Evolutionary conservation across 2,888 invertebrate genomes (phyloP), one percentile per base, ranked within the genome.

Genomic region (Drosophila gaucha): DNA sequence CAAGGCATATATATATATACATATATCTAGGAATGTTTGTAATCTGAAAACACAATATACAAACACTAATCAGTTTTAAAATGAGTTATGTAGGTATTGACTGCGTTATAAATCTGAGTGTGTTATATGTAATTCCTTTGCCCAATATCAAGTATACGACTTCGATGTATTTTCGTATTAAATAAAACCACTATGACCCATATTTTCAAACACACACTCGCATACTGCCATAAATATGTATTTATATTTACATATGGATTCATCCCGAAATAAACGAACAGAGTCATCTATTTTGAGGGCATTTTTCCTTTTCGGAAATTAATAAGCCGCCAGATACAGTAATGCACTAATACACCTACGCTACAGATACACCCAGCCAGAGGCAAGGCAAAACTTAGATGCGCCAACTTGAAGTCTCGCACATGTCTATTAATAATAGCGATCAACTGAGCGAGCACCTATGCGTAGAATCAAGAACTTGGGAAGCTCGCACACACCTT

Each of bases 371-470:
- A n/a, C n/a, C n/a, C n/a, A n/a, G n/a, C n/a, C n/a, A 66, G 62
- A 62, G 64, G 44, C 74, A 71, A 68, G 58, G 59, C 71, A 65
- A 72, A 58, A 74, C 67, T 62, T 38, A 64, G 72, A 78, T 74
- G 82, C 65, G 72, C 83, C 75, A 82, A 72, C 72, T 74, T 67
- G 64, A 84, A 77, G 78, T 69, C 74, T 70, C 63, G 60, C 54
- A 67, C 64, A 22, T 9, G 62, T 59, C 84, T 83, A 86, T 73
- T 68, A 59, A 83, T 86, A 83, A 57, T 67, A 50, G 26, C 33
- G 69, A 65, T 56, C 50, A 60, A 68, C 49, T 56, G 55, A 64
- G 46, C 63, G 50, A 67, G 67, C 62, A 70, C 67, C 67, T 77
- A 68, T 77, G 74, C 74, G 57, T 77, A 65, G 47, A 54, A 66